phyloP scores from a whole-genome alignment of 2,113 vertebrate species.

The Oenanthe melanoleuca region DNA sequence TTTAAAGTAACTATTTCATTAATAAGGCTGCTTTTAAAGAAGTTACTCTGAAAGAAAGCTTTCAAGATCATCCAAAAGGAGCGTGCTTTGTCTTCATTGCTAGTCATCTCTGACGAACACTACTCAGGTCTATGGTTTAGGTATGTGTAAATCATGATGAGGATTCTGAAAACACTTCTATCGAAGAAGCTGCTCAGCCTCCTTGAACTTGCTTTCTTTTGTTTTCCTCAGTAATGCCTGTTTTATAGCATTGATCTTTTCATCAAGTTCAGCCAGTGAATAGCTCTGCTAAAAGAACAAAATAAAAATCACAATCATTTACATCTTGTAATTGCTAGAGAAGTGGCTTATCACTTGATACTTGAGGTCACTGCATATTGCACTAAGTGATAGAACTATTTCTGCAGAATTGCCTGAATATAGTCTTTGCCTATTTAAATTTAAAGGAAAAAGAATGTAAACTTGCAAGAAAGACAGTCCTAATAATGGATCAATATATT shows the following conservation, averaged over 20 bases:
- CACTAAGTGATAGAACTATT: neutral
- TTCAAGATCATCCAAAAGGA: neutral
- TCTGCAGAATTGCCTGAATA: neutral
- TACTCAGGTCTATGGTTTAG: slow-evolving; percentile 4
- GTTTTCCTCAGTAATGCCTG: slow-evolving; percentile 90
- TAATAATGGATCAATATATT: neutral
- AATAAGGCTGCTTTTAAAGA: neutral
- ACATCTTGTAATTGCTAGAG: slow-evolving; percentile 53
- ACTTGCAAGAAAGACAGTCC: neutral
- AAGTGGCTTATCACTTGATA: slow-evolving; percentile 24
- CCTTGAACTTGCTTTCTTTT: slow-evolving; percentile 76
- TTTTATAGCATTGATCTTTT: slow-evolving; percentile 93
- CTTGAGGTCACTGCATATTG: neutral
- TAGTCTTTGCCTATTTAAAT: neutral
- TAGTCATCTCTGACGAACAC: neutral
- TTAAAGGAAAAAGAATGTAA: neutral
- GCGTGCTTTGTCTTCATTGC: neutral
- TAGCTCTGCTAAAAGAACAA: slow-evolving; percentile 83
- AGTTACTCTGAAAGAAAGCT: slow-evolving; percentile 5
- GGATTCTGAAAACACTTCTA: slow-evolving; percentile 24
- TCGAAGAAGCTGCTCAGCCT: slow-evolving; percentile 75
- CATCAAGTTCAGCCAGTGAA: slow-evolving; percentile 92
- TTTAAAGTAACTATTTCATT: slow-evolving; percentile 39
- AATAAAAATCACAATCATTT: slow-evolving; percentile 49
- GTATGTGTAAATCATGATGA: neutral